Percentiles rank a stretch among this genome's conserved stretches.
Conservation (phyloP, 2,797 vertebrate species). For the Xenops minutus region DNA sequence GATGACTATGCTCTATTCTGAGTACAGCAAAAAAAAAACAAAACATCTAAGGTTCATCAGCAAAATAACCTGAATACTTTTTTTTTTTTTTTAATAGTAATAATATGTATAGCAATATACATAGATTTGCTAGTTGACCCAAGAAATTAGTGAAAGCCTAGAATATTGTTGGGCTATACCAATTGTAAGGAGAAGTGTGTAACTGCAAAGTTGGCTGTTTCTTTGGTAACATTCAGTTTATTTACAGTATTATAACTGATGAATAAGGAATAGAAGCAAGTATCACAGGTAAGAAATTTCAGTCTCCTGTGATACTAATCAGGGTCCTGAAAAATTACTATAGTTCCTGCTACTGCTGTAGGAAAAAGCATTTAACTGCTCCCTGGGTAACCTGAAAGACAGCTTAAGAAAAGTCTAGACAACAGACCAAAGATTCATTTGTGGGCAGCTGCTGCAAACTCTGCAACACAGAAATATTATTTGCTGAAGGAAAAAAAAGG, state of each 20-base stretch:
- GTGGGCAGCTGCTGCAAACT: background rate
- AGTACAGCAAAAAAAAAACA: background rate
- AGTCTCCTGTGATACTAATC: background rate
- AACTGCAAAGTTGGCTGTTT: background rate
- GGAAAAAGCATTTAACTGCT: background rate
- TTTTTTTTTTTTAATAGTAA: background rate
- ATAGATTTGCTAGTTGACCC: background rate
- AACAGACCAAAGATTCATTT: background rate
- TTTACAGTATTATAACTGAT: background rate
- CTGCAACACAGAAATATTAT: conserved; percentile 4
- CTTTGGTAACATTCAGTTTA: fast-evolving
- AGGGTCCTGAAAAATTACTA: background rate
- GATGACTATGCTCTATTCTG: background rate
- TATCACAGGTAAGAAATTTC: background rate
- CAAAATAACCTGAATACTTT: background rate
- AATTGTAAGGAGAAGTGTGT: background rate
- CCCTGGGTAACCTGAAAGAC: background rate
- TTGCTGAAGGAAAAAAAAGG: conserved; percentile 14
- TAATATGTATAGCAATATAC: background rate
- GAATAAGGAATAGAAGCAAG: background rate
- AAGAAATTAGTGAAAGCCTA: background rate
- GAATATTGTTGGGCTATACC: background rate
- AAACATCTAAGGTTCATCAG: background rate
- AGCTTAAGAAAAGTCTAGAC: conserved; percentile 8
- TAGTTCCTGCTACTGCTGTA: background rate